Evolutionary conservation across 2,888 invertebrate species (phyloP), one percentile per base, ranked within the genome.

Genomic region (Tyria jacobaeae): DNA sequence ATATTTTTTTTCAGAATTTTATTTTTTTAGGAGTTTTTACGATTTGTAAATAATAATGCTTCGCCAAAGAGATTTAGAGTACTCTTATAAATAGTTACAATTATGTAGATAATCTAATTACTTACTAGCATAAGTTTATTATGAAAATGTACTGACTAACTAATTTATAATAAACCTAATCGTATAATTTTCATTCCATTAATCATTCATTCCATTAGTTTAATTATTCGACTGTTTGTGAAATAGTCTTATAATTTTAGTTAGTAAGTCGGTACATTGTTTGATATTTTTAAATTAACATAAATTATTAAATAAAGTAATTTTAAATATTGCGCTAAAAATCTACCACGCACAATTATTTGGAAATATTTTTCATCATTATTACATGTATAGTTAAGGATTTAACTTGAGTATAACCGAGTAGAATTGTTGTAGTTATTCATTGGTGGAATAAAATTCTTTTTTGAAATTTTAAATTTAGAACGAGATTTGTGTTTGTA

Each of bases 41-140:
- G 61, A 68, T 70, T 71, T 89, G 91, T 91, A 90, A 86, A 90
- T 90, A 91, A 70, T 70, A 65, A 75, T 75, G 82, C 85, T 90
- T 89, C 84, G 89, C 91, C 91, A 91, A 91, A 91, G 89, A 87
- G 78, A 75, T 68, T 73, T 86, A 88, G 81, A 81, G 74, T 86
- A 85, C 77, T 83, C 75, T 70, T 86, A 85, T 85, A 84, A 84
- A 85, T 78, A 70, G 70, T 68, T 65, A 72, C 62, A 75, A 69
- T 73, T 72, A 69, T 78, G 62, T 77, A 73, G 69, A 73, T 76
- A 73, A 71, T 64, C 44, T 70, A 71, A 62, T 71, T 65, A 24
- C 44, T 31, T 68, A 70, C 70, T 68, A 66, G 57, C 47, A 61
- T 64, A 75, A 75, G 70, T 61, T 50, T 61, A 67, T 31, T 49